Percentiles rank a stretch among this genome's conserved stretches.
These are phyloP conservation scores for Eilema sororculum DNA, from an alignment of 2,888 invertebrate genomes.

Conservation along the genomic window DNA sequence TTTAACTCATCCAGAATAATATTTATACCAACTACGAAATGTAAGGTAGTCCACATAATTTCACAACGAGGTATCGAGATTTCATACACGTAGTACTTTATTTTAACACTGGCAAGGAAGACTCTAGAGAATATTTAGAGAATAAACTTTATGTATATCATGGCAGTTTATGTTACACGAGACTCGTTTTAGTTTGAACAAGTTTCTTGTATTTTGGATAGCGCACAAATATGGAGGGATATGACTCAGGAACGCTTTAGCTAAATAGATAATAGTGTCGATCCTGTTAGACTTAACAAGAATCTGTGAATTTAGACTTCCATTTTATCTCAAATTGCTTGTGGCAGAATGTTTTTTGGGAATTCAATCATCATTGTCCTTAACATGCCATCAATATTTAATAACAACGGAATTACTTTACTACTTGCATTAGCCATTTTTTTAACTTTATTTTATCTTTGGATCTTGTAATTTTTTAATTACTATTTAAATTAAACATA, in stretches of 20 bases:
- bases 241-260: constrained; percentile 41
- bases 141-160: constrained; percentile 81
- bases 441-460: no score
- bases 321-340: neutral
- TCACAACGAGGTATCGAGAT: neutral
- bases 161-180: constrained; percentile 74
- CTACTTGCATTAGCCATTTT: no score
- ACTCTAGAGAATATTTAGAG: constrained; percentile 82
- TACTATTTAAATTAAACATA: no score
- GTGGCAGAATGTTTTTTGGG: no score
- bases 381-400: no score
- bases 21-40: neutral
- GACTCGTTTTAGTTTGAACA: constrained; percentile 70
- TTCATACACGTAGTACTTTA: constrained; percentile 59
- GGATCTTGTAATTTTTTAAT: no score
- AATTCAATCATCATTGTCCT: no score
- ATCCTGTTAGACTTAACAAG: no score
- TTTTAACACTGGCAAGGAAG: constrained; percentile 63
- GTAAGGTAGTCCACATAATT: neutral
- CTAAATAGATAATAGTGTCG: neutral
- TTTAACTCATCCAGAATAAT: neutral
- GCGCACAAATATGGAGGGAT: constrained; percentile 46
- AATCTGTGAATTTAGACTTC: no score
- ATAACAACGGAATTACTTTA: no score
- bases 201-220: constrained; percentile 66